Evolutionary conservation across 2,888 invertebrate genomes (phyloP).

Genomic region (Hyposoter dolosus): DNA sequence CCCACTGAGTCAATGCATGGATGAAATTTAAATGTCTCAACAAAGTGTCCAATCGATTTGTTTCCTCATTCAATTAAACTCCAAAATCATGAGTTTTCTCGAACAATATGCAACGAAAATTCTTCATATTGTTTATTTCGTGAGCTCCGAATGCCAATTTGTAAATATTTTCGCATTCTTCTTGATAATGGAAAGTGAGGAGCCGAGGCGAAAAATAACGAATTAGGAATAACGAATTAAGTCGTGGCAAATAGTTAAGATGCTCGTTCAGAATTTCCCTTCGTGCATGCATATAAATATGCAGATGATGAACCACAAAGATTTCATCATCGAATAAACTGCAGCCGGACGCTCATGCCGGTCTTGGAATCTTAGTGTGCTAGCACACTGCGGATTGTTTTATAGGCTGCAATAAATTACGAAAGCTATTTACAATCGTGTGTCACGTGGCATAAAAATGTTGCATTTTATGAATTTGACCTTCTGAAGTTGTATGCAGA

Average conservation of each 20-base stretch:
- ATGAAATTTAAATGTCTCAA: no score
- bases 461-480: conserved; percentile 5
- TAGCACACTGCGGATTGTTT: background rate
- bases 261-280: background rate
- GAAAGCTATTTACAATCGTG: background rate
- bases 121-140: background rate
- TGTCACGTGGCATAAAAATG: background rate
- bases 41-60: background rate
- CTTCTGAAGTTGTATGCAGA: background rate
- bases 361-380: background rate
- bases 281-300: conserved; percentile 7
- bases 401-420: background rate
- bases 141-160: background rate
- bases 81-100: background rate
- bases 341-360: background rate
- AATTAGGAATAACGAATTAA: no score
- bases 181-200: background rate
- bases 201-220: background rate
- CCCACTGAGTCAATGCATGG: no score
- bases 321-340: conserved; percentile 20
- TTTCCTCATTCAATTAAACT: background rate
- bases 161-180: background rate
- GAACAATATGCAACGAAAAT: background rate
- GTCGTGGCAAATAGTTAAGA: background rate
- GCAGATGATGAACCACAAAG: background rate